Evolutionary conservation across 2,888 invertebrate species (phyloP), one percentile per base, ranked within the genome.

Genomic region (Drosophila pullipes): DNA sequence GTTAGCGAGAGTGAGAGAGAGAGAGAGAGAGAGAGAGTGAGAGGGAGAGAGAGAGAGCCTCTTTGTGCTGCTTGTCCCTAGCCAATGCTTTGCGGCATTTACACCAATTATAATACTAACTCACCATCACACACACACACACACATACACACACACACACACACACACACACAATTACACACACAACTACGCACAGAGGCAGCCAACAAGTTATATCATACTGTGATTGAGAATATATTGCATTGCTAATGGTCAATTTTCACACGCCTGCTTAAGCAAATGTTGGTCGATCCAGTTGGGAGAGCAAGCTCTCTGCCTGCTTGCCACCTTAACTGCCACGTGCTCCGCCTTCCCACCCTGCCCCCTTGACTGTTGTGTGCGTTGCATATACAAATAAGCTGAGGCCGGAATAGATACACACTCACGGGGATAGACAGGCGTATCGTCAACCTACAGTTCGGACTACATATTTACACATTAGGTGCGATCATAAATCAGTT

Each of bases 401-500:
- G 28, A 25, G 2, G 67, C 67, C 47, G 28, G 58, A 41, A 55
- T 66, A 61, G 72, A 54, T 74, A 60, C 37, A 35, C 54, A 44
- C 11, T 22, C 44, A 22, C 44, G 44, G 11, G 55, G 69, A 33
- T 25, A 13, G 55, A 35, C 62, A 76, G 54, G 63, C 69, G 60
- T 64, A 69, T 25, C 64, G 53, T 22, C 78, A 69, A 72, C 66
- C 67, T 66, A 39, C 66, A 69, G 65, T 61, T 80, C 75, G 69
- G 54, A 68, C 50, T 63, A 86, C 76, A 76, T 83, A 91, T 85
- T 85, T 79, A 78, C 88, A 81, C 88, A 90, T 91, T 89, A 80
- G 91, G 81, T 91, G 90, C 80, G 89, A 59, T 88, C 91, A 91
- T 91, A 91, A 89, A 89, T 89, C 89, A 91, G 83, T 74, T 83